Evolutionary conservation across 2,797 vertebrate genomes (phyloP), one percentile per base, ranked within the genome.

Genomic region (Agapornis canus): DNA sequence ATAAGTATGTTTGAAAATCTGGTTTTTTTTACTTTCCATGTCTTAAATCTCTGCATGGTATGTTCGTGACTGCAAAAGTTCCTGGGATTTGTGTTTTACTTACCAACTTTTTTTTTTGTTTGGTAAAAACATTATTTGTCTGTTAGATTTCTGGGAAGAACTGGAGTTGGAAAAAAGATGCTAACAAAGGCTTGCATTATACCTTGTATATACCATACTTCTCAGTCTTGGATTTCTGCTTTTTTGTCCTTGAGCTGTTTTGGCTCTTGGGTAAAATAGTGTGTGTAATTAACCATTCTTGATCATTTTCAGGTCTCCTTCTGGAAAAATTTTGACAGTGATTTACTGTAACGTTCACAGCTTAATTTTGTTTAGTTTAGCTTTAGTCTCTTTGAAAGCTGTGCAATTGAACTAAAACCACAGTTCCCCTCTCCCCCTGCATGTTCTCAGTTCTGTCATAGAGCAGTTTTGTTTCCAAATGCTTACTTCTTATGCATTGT

Each of bases 351-450:
- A 11, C 64, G 13, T 13, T 52, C 17, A 52, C 22, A 42, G 63
- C 20, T 56, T 23, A n/a, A 12, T 32, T 69, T 68, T n/a, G 29
- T 73, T 75, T 73, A 25, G 16, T 23, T 68, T 88, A 49, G 48
- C 27, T 51, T 57, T 68, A 73, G 26, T 65, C n/a, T 45, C 10
- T 8, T 65, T 45, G 69, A 49, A 54, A 84, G 13, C 31, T n/a
- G 3, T 40, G 5, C 27, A 42, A 26, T 52, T 86, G 57, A 82
- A 31, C 51, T 70, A 37, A 77, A 65, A 42, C 1, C 22, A n/a
- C 13, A 19, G 23, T 3, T 15, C 5, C 4, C 14, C 10, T 29
- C 29, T 6, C 4, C 9, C 16, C 10, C 5, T 2, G n/a, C n/a
- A 35, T 19, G 20, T 63, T 47, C 43, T 32, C 37, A 23, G 5